Evolutionary conservation across 1,140 invertebrate genomes (phyloP).

Genomic region (Bombus polaris): DNA sequence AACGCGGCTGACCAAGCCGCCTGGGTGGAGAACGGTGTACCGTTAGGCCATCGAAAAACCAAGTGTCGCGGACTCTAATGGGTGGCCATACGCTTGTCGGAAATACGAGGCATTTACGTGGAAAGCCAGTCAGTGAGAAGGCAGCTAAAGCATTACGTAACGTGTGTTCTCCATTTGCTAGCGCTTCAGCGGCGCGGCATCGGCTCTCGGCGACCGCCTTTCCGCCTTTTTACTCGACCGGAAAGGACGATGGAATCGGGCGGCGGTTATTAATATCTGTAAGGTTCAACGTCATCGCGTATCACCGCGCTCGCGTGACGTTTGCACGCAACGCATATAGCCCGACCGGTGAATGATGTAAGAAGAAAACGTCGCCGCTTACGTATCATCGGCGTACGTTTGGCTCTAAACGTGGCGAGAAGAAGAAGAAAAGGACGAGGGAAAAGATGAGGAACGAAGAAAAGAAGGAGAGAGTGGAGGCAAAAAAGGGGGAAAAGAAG

Average conservation of each 20-base stretch:
- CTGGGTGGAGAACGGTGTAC: neutral
- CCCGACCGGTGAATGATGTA: constrained; percentile 38
- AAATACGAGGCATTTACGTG: neutral
- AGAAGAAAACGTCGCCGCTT: constrained; percentile 44
- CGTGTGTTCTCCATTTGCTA: neutral
- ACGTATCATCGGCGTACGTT: neutral
- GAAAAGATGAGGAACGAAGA: neutral
- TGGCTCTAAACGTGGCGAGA: neutral
- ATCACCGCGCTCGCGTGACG: constrained; percentile 36
- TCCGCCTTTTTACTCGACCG: constrained; percentile 12
- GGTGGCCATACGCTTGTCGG: neutral
- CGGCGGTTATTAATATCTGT: constrained; percentile 58
- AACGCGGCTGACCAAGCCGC: neutral
- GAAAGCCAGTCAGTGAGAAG: neutral
- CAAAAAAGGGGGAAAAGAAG: neutral
- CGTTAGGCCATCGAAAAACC: neutral
- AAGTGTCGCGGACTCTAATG: neutral
- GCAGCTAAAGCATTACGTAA: neutral
- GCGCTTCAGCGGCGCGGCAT: neutral
- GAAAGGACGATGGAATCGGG: constrained; percentile 16
- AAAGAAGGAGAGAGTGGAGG: neutral
- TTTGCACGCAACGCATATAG: constrained; percentile 39
- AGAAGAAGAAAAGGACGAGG: constrained; percentile 12
- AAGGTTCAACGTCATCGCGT: constrained; percentile 50
- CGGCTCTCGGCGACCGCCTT: neutral